phyloP scores from a whole-genome alignment of 2,113 vertebrate genomes.

The Rhodinocichla rosea region DNA sequence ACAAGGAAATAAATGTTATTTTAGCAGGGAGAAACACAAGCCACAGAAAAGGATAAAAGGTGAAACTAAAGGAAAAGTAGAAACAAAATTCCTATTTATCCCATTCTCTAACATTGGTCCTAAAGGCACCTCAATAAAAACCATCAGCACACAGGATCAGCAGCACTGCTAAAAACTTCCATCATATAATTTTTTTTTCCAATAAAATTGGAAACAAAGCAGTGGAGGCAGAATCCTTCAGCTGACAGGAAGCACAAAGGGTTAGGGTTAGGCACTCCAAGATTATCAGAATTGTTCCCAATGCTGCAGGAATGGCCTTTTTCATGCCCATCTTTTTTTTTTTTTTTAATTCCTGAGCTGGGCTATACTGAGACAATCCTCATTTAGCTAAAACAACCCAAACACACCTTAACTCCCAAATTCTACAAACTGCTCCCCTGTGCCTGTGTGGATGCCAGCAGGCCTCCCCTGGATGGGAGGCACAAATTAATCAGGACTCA shows the following conservation, averaged over 20 bases:
- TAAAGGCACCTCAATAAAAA: background rate
- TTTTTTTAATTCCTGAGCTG: accelerated
- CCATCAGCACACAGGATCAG: too few relatives aligned
- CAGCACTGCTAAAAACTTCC: background rate
- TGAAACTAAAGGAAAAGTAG: background rate
- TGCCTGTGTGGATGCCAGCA: background rate
- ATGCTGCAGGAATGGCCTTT: background rate
- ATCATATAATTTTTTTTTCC: accelerated
- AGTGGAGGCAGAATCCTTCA: background rate
- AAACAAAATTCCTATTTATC: background rate
- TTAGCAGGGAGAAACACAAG: background rate
- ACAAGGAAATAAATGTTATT: background rate
- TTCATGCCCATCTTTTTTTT: background rate
- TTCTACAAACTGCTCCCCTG: background rate
- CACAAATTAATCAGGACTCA: background rate
- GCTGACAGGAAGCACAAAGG: background rate
- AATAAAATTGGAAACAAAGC: background rate
- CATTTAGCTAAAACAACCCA: background rate
- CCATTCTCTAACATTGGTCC: background rate
- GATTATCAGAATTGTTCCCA: background rate
- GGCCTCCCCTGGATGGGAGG: background rate
- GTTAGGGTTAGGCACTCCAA: background rate
- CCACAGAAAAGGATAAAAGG: background rate
- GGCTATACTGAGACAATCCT: background rate
- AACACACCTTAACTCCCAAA: background rate